These are phyloP conservation scores for Willowsia nigromaculata DNA, from an alignment of 2,888 invertebrate species.

Conservation along the genomic window DNA sequence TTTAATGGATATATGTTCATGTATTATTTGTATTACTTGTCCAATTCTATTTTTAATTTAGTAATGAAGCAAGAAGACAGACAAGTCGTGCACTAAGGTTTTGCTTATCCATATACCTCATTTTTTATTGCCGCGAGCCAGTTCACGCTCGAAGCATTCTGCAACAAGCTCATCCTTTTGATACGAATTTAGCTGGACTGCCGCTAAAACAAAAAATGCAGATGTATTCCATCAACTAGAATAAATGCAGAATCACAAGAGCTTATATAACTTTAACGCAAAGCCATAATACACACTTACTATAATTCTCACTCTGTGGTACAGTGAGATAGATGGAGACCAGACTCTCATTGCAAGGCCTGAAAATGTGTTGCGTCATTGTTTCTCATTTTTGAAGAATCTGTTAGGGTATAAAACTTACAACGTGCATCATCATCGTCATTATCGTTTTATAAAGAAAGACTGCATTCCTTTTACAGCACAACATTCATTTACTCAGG, in stretches of 20 bases:
- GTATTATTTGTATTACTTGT: not conserved
- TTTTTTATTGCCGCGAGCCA: slow-evolving; percentile 45
- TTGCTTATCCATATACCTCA: slow-evolving; percentile 47
- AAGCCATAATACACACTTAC: slow-evolving; percentile 4
- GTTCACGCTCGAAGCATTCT: slow-evolving; percentile 51
- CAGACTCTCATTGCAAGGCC: not conserved
- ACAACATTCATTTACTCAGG: slow-evolving; percentile 24
- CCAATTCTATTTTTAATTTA: slow-evolving; percentile 51
- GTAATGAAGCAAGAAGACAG: slow-evolving; percentile 58
- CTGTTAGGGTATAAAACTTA: slow-evolving; percentile 23
- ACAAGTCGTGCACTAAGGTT: slow-evolving; percentile 54
- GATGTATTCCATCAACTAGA: not conserved
- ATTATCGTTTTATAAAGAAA: slow-evolving; percentile 10
- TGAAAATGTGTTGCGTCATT: slow-evolving; percentile 67
- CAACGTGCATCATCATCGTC: slow-evolving; percentile 24
- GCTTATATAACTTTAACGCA: not conserved
- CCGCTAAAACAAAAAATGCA: slow-evolving; percentile 65
- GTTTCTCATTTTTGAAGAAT: slow-evolving; percentile 69
- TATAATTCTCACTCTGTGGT: not conserved
- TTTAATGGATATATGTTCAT: not conserved
- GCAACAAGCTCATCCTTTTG: slow-evolving; percentile 58
- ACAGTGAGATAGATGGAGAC: not conserved
- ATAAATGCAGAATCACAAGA: not conserved
- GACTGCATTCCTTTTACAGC: slow-evolving; percentile 17
- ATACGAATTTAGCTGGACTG: slow-evolving; percentile 38